A percentile compares a stretch with the other conserved stretches of the same genome.
Conservation (phyloP, 1,140 invertebrate species). For the Xylocopa sonorina region DNA sequence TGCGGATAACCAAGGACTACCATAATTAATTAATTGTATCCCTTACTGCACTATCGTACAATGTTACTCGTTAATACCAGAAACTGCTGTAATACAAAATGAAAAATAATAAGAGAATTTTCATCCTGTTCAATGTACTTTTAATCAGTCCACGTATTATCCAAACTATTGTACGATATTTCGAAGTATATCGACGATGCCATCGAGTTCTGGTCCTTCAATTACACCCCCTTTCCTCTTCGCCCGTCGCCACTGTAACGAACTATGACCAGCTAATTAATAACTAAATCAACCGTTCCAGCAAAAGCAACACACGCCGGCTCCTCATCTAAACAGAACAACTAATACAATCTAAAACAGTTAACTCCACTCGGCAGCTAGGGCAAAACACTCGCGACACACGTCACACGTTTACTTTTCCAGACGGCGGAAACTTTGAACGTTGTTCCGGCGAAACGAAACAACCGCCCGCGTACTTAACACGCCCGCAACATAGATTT, state of each 20-base stretch:
- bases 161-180: no score
- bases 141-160: no score
- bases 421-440: constrained; percentile 27
- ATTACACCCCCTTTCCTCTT: neutral
- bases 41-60: no score
- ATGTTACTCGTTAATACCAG: no score
- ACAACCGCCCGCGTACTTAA: neutral
- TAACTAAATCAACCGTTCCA: neutral
- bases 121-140: no score
- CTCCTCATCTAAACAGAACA: neutral
- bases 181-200: no score
- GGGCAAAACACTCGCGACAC: neutral
- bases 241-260: neutral
- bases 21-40: no score
- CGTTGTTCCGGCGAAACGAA: constrained; percentile 8
- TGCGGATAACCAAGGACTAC: no score
- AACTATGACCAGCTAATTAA: neutral
- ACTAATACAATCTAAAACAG: constrained; percentile 15
- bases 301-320: neutral
- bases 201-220: no score
- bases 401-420: constrained; percentile 16
- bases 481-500: neutral
- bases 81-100: no score
- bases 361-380: constrained; percentile 16
- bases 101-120: no score